A percentile compares a stretch with the other conserved stretches of the same genome.
Conservation (phyloP, 2,888 invertebrate genomes). For the Drosophila dives region DNA sequence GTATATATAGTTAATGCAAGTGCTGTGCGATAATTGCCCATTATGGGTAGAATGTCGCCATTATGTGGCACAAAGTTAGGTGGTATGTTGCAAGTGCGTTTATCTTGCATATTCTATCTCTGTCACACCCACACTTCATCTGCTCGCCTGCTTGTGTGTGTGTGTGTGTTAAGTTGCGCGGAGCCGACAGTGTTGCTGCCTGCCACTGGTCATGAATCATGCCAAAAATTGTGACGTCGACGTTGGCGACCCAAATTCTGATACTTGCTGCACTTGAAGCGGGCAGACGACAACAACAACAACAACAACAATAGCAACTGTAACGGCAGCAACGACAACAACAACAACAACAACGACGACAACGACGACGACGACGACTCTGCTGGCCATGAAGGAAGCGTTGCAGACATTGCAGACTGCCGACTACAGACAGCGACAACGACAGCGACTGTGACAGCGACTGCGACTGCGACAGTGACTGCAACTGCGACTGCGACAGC, state of each 20-base stretch:
- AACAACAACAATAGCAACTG: constrained; percentile 19
- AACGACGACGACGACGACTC: constrained; percentile 28
- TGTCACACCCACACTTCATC: neutral
- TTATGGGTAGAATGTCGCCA: constrained; percentile 33
- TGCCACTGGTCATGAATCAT: constrained; percentile 68
- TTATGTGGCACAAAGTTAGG: constrained; percentile 40
- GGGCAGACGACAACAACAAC: constrained; percentile 37
- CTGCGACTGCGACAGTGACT: constrained; percentile 10
- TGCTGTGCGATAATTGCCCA: constrained; percentile 47
- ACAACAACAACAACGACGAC: constrained; percentile 17
- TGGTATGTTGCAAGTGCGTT: constrained; percentile 37
- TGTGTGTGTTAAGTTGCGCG: constrained; percentile 63
- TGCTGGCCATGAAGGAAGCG: constrained; percentile 59
- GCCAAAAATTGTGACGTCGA: constrained; percentile 70
- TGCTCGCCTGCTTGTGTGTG: constrained; percentile 35
- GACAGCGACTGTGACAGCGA: constrained; percentile 19
- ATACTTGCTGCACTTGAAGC: constrained; percentile 57
- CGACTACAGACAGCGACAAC: constrained; percentile 6
- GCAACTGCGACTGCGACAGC: constrained; percentile 14
- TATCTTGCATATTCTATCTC: constrained; percentile 8
- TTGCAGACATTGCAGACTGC: constrained; percentile 50
- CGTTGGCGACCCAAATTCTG: constrained; percentile 69
- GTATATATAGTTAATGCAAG: constrained; percentile 27
- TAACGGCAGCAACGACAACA: constrained; percentile 24
- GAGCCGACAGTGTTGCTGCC: constrained; percentile 49